Base-by-base conservation (phyloP, 2,888 invertebrate genomes). In the Macrosoma leucophasiata region DNA sequence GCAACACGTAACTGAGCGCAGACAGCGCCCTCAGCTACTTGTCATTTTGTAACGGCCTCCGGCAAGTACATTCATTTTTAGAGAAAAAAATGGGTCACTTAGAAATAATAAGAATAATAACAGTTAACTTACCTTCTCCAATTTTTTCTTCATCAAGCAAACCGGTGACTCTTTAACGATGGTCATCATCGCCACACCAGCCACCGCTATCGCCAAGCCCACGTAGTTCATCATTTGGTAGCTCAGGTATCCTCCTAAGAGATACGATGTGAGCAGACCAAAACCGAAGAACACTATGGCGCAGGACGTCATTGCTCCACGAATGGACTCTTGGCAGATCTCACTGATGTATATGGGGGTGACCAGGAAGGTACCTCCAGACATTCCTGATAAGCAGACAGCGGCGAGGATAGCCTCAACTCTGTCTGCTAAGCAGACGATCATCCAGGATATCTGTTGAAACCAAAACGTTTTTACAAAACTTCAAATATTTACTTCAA, bases 371-470 rank as follows among this genome's bases (percentile, higher is more conserved):
- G 58, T 43, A 1, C 61, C 48, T 0, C 63, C 63, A 1, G 68
- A 61, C 0, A 71, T 23, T 0, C 77, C 77, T 0, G 64, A 57
- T 15, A 76, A 26, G 10, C 71, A 62, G n/a, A 68, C 39, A 0
- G 75, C 56, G 0, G 47, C 14, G 0, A 75, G 45, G 0, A 71
- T 36, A 0, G 64, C 50, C 36, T 71, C 74, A 0, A 74, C 71
- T n/a, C 48, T 46, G 4, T 40, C 55, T 15, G 50, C 54, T 0
- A 44, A 17, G 0, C 55, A 45, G 28, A 77, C 44, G 28, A 75
- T 35, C 0, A 54, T 18, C 76, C 75, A 77, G n/a, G 62, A 42
- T 0, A 72, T 13, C 76, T 77, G 58, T 1, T 50, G 51, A 38
- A n/a, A n/a, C n/a, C n/a, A n/a, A n/a, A n/a, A n/a, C n/a, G n/a